Percentiles rank a stretch among this genome's conserved stretches.
These are phyloP conservation scores for Rhagium mordax DNA, from an alignment of 2,888 invertebrate species.

Conservation along the genomic window DNA sequence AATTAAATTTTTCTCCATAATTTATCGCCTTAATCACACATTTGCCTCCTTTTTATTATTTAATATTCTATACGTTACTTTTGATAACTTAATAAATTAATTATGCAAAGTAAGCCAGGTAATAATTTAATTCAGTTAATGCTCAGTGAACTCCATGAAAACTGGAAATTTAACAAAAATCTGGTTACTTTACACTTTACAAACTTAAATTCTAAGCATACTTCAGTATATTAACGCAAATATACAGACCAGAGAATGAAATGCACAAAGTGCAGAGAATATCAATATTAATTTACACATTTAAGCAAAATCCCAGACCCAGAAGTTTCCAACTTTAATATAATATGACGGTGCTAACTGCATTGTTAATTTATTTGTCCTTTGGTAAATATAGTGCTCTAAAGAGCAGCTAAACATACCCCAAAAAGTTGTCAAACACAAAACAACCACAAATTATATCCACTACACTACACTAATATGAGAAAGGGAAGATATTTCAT, in stretches of 20 bases:
- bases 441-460: constrained; percentile 40
- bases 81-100: too few species aligned
- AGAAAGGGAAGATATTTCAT: neutral
- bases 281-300: constrained; percentile 41
- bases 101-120: too few species aligned
- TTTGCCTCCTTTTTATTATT: too few species aligned
- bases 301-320: constrained; percentile 34
- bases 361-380: constrained; percentile 39
- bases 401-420: constrained; percentile 27
- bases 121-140: too few species aligned
- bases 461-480: constrained; percentile 1
- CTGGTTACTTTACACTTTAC: too few species aligned
- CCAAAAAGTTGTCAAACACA: constrained; percentile 36
- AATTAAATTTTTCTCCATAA: too few species aligned
- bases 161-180: neutral
- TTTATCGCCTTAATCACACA: too few species aligned
- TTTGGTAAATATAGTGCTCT: constrained; percentile 35
- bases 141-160: too few species aligned
- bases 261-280: constrained; percentile 23
- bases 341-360: constrained; percentile 37
- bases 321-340: constrained; percentile 40
- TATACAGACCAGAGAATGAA: neutral
- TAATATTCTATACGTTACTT: too few species aligned
- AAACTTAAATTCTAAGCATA: too few species aligned
- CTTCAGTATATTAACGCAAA: neutral